Evolutionary conservation across 2,113 vertebrate species (phyloP), one percentile per base, ranked within the genome.

Genomic region (Hyaena hyaena): DNA sequence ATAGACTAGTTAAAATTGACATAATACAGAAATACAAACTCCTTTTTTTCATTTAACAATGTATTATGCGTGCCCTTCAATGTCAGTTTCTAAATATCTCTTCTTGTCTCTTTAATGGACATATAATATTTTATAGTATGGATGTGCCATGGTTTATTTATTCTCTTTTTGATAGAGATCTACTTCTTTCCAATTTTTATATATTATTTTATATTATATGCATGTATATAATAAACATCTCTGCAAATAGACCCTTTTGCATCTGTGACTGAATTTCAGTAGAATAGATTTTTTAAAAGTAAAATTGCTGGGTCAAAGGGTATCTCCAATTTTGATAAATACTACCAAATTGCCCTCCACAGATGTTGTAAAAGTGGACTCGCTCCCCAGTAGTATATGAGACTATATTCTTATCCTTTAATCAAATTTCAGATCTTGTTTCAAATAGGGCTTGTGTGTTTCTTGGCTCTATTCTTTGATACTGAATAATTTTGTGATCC

Each of bases 241-340:
- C 86, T 92, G 53, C 74, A 95, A 96, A 95, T 86, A 71, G 16
- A 77, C 77, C 3, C 17, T 82, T 97, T 94, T 94, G 58, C 31
- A 84, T 58, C 16, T 80, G 35, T 95, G 48, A 88, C 43, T 90
- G 23, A 93, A 88, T 88, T 88, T 95, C 74, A 68, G 31, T 61
- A 77, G 55, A 80, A 65, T 43, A 39, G 48, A 89, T 81, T 88
- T 35, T 35, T 26, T 80, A 19, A 58, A 95, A 93, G 19, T 74
- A 90, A 94, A 90, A 84, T 19, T 84, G n/a, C 63, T 96, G 16
- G 15, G 7, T 77, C 26, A 6, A 89, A 90, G 68, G 23, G 17
- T 91, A 63, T 90, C 19, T 94, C 90, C 24, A 66, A 26, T 63
- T 76, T 96, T 88, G 31, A 16, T 66, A 93, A 87, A 12, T 31